Percentiles rank a stretch among this genome's conserved stretches.
These are phyloP conservation scores for Pachypanchax playfairii DNA, from an alignment of 2,113 vertebrate species.

Conservation along the genomic window DNA sequence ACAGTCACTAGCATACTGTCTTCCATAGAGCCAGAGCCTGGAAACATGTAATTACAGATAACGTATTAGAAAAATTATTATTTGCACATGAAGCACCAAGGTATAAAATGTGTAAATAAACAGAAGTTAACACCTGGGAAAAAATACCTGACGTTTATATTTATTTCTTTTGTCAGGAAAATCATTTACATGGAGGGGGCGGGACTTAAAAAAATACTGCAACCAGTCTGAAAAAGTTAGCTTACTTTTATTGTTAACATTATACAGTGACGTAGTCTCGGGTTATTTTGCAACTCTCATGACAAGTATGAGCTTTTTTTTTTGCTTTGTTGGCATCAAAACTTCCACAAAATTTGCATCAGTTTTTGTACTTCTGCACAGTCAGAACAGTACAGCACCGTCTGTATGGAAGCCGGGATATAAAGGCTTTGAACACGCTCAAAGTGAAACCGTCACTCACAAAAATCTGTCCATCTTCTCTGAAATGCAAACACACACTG, in stretches of 20 bases:
- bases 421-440: constrained; percentile 49
- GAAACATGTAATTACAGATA: no score
- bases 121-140: no score
- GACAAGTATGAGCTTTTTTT: constrained; percentile 43
- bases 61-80: no score
- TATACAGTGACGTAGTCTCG: constrained; percentile 42
- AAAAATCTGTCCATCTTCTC: constrained; percentile 25
- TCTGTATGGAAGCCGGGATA: constrained; percentile 41
- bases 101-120: no score
- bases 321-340: constrained; percentile 50
- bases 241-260: constrained; percentile 52
- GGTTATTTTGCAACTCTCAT: constrained; percentile 57
- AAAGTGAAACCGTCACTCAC: constrained; percentile 3
- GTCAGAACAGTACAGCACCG: constrained; percentile 52
- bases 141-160: no score
- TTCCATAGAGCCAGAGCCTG: no score
- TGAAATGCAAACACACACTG: constrained; percentile 48
- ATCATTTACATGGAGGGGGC: no score
- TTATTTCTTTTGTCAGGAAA: no score
- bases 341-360: constrained; percentile 47
- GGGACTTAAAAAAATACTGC: no score
- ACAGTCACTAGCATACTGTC: no score
- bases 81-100: no score
- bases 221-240: constrained; percentile 34
- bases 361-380: constrained; percentile 58